These are phyloP conservation scores for Acromyrmex echinatior DNA, from an alignment of 1,140 invertebrate genomes.

Conservation along the genomic window DNA sequence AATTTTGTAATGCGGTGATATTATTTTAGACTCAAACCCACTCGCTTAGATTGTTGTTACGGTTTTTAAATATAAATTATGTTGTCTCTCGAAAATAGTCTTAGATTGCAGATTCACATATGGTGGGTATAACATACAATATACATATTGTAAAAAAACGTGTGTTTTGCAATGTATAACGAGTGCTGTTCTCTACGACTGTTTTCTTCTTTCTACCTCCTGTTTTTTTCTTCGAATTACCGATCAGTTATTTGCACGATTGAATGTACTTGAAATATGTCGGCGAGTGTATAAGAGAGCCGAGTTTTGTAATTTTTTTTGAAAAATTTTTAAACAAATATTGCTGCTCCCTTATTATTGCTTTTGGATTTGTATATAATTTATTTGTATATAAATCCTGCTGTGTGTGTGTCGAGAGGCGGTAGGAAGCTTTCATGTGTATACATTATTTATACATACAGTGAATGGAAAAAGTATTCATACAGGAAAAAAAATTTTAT, in stretches of 20 bases:
- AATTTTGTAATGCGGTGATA: not conserved
- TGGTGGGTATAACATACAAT: slow-evolving; percentile 70
- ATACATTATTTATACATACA: not conserved
- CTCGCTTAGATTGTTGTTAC: not conserved
- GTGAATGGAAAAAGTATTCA: too few relatives aligned
- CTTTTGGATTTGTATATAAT: slow-evolving; percentile 50
- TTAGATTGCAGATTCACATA: slow-evolving; percentile 58
- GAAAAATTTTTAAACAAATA: slow-evolving; percentile 12
- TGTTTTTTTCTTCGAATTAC: slow-evolving; percentile 16
- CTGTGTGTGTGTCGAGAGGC: not conserved
- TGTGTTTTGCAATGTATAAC: slow-evolving; percentile 63
- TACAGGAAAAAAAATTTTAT: too few relatives aligned
- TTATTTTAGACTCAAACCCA: not conserved
- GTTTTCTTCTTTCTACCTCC: slow-evolving; percentile 14
- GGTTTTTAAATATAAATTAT: not conserved
- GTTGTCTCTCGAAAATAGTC: slow-evolving; percentile 27
- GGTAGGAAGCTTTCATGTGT: slow-evolving; percentile 17
- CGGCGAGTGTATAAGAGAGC: slow-evolving; percentile 10
- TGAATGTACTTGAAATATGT: slow-evolving; percentile 43
- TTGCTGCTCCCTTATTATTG: slow-evolving; percentile 19
- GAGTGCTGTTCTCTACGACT: slow-evolving; percentile 57
- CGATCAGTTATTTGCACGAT: slow-evolving; percentile 56
- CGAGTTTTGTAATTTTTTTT: slow-evolving; percentile 22
- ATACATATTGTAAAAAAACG: slow-evolving; percentile 54
- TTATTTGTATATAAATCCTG: slow-evolving; percentile 44